A percentile compares a stretch with the other conserved stretches of the same genome.
Conservation (phyloP, 2,888 invertebrate genomes). For the Mycogona germanica region DNA sequence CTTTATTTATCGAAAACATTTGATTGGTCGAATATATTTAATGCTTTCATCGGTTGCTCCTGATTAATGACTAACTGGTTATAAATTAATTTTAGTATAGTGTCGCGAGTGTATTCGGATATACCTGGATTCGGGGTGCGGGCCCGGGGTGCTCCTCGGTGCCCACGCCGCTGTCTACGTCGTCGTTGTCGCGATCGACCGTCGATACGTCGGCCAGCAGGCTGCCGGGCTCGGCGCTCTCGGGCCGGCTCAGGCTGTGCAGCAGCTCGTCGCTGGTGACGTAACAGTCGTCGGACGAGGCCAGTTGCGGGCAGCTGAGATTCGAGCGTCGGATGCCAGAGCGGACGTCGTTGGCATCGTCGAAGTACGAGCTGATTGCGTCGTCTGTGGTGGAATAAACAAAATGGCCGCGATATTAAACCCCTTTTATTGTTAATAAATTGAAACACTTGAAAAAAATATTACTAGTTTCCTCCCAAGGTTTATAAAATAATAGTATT, state of each 20-base stretch:
- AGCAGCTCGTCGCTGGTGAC: not conserved
- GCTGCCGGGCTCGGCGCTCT: not conserved
- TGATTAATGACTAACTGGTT: not conserved
- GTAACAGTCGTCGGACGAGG: not conserved
- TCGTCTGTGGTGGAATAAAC: constrained; percentile 7
- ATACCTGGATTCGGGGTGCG: too few species aligned
- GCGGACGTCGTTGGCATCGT: not conserved
- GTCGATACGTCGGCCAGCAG: not conserved
- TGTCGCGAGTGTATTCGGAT: too few species aligned
- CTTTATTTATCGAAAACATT: too few species aligned
- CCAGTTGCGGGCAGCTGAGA: constrained; percentile 9
- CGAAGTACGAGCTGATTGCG: not conserved
- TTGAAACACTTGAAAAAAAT: too few species aligned
- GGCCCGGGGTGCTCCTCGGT: constrained; percentile 4
- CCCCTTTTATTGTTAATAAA: too few species aligned
- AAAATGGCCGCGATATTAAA: too few species aligned
- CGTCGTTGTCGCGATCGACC: not conserved
- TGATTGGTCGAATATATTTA: too few species aligned
- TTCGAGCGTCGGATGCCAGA: constrained; percentile 1
- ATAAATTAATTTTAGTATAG: too few species aligned
- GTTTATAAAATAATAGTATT: too few species aligned
- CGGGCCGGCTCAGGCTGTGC: not conserved
- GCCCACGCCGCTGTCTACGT: constrained; percentile 12
- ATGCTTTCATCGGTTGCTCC: too few species aligned
- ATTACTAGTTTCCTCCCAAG: too few species aligned